Percentiles rank a stretch among this genome's conserved stretches.
Conservation (phyloP, 1,140 invertebrate genomes). For the Chironomus striatipennis region DNA sequence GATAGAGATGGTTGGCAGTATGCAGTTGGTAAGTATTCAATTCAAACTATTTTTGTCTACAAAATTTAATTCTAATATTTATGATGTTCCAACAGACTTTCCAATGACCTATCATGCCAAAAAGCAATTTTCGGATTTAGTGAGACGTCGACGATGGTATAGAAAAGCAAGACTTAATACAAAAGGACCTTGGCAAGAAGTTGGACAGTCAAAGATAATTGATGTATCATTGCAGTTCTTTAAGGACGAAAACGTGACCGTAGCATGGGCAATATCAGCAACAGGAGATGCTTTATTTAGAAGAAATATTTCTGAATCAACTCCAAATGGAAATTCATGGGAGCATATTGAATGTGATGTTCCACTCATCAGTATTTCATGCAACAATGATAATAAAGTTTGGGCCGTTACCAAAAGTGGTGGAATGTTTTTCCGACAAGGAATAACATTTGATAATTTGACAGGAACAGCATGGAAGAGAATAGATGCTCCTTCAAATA, state of each 20-base stretch:
- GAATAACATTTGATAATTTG: constrained; percentile 54
- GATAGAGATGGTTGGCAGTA: constrained; percentile 92
- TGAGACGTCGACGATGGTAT: constrained; percentile 75
- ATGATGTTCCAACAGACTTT: constrained; percentile 53
- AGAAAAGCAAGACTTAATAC: constrained; percentile 70
- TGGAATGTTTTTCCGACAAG: constrained; percentile 67
- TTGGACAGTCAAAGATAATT: constrained; percentile 72
- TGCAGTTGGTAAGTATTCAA: constrained; percentile 46
- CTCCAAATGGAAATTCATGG: constrained; percentile 64
- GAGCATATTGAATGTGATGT: constrained; percentile 69
- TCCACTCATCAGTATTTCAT: constrained; percentile 61
- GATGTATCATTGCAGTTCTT: constrained; percentile 53
- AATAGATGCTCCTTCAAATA: constrained; percentile 42
- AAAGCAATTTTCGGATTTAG: constrained; percentile 81
- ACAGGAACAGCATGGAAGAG: constrained; percentile 46
- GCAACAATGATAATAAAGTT: constrained; percentile 56
- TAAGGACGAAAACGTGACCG: constrained; percentile 37
- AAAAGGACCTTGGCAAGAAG: constrained; percentile 79
- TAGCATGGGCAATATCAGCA: constrained; percentile 71
- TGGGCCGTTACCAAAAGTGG: constrained; percentile 82
- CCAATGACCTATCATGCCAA: constrained; percentile 73
- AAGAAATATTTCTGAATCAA: constrained; percentile 58
- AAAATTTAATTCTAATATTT: too few relatives aligned
- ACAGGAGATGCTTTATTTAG: constrained; percentile 76
- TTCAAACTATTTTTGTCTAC: too few relatives aligned